Evolutionary conservation across 2,888 invertebrate species (phyloP), one percentile per base, ranked within the genome.

Genomic region (Chaitophorus viminalis): DNA sequence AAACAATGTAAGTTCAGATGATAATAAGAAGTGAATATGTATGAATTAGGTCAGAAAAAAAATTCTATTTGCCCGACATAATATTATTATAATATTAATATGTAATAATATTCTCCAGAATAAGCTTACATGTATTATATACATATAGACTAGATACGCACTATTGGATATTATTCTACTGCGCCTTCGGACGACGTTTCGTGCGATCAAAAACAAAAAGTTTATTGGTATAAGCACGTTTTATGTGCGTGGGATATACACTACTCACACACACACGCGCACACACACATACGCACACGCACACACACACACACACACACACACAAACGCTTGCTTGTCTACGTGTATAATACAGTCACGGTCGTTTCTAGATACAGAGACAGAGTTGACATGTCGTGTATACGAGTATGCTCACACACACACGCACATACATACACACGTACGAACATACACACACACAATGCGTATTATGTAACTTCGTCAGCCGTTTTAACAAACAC

Each of bases 151-250:
- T 14, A 1, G 46, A 39, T n/a, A 39, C 46, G 46, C 8, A 14
- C 1, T 1, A 46, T 46, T 46, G 2, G 14, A 46, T 14, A 11
- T 70, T 29, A 14, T 29, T 39, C 72, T 60, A 54, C 72, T 36
- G 70, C 31, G 70, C 31, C 3, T 54, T 78, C 25, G 25, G 54
- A 33, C 77, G 54, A 77, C 77, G 77, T 78, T 54, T 78, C 77
- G 77, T 54, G 52, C 33, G 33, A 78, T 54, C 54, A 31, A 78
- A 54, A 29, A 68, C n/a, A 68, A 68, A 68, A 68, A 21, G 77
- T 52, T 29, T 68, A 60, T 70, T 90, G 89, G 89, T 89, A 89
- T 90, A 89, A 90, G 90, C 90, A 90, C 90, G 90, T 90, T 89
- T 90, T 60, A n/a, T n/a, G 85, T 84, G 88, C 86, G 86, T 81